Evolutionary conservation across 2,888 invertebrate species (phyloP).

Genomic region (Nesidiocoris tenuis): DNA sequence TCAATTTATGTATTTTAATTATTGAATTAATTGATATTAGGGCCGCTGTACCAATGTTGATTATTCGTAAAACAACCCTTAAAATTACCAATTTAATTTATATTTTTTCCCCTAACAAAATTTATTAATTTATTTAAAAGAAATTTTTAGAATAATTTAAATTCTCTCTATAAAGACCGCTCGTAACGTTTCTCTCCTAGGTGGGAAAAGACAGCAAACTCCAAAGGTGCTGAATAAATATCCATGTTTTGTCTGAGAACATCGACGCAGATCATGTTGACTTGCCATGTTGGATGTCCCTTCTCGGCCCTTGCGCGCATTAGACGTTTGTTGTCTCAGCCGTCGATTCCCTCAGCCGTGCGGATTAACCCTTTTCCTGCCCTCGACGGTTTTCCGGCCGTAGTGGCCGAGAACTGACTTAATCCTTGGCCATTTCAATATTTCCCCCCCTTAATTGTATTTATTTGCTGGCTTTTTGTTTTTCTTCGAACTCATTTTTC

Average conservation of each 20-base stretch:
- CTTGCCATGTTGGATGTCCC: constrained; percentile 11
- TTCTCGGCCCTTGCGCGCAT: constrained; percentile 24
- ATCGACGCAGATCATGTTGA: constrained; percentile 20
- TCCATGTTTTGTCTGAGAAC: constrained; percentile 25
- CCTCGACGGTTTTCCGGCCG: constrained; percentile 2
- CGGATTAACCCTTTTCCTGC: constrained; percentile 38
- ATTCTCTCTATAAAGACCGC: too few relatives aligned
- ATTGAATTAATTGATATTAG: too few relatives aligned
- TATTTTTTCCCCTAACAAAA: too few relatives aligned
- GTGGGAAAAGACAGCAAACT: too few relatives aligned
- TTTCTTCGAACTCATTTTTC: constrained; percentile 27
- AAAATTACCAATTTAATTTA: too few relatives aligned
- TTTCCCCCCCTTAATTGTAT: constrained; percentile 31
- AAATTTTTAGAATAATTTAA: too few relatives aligned
- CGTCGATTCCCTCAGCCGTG: constrained; percentile 35
- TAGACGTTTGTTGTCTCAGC: constrained; percentile 43
- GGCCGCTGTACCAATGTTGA: too few relatives aligned
- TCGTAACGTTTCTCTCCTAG: too few relatives aligned
- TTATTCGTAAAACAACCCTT: too few relatives aligned
- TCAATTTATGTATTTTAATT: too few relatives aligned
- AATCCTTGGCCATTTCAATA: constrained; percentile 30
- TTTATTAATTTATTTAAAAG: too few relatives aligned
- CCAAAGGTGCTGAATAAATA: constrained; percentile 33
- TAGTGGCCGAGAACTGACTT: constrained; percentile 17
- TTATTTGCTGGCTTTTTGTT: constrained; percentile 15